phyloP scores from a whole-genome alignment of 1,140 invertebrate genomes.

The Portunus trituberculatus region DNA sequence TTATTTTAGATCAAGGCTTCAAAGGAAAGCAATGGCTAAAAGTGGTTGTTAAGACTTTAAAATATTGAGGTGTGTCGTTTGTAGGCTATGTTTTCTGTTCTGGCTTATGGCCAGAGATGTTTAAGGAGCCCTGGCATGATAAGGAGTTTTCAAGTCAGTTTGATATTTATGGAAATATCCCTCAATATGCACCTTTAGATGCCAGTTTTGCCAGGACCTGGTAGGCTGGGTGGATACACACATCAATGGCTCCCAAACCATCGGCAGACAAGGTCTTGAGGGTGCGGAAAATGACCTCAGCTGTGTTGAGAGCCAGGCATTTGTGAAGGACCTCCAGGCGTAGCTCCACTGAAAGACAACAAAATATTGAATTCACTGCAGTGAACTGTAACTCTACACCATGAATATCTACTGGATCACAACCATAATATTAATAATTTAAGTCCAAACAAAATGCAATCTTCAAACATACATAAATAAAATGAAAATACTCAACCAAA shows the following conservation, averaged over 20 bases:
- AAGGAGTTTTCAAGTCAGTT: neutral
- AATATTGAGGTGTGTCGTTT: neutral
- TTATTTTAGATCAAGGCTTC: too few relatives aligned
- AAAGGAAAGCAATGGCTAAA: too few relatives aligned
- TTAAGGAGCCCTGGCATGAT: neutral
- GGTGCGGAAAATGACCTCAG: slow-evolving; percentile 63
- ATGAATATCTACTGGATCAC: neutral
- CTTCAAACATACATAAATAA: too few relatives aligned
- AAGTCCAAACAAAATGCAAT: too few relatives aligned
- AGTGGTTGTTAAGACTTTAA: neutral
- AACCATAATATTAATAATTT: too few relatives aligned
- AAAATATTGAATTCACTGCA: neutral
- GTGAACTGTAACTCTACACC: neutral
- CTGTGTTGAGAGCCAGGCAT: slow-evolving; percentile 64
- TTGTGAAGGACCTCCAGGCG: slow-evolving; percentile 47
- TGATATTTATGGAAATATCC: neutral
- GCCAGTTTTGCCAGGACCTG: slow-evolving; percentile 76
- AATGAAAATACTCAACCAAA: too few relatives aligned
- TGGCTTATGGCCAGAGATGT: neutral
- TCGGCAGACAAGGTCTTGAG: slow-evolving; percentile 54
- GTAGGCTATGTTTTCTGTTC: neutral
- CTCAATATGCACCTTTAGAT: slow-evolving; percentile 68
- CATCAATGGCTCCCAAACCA: slow-evolving; percentile 54
- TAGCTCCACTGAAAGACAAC: slow-evolving; percentile 36
- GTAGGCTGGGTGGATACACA: slow-evolving; percentile 68